phyloP scores from a whole-genome alignment of 2,888 invertebrate genomes.

The Heliconius aoede region DNA sequence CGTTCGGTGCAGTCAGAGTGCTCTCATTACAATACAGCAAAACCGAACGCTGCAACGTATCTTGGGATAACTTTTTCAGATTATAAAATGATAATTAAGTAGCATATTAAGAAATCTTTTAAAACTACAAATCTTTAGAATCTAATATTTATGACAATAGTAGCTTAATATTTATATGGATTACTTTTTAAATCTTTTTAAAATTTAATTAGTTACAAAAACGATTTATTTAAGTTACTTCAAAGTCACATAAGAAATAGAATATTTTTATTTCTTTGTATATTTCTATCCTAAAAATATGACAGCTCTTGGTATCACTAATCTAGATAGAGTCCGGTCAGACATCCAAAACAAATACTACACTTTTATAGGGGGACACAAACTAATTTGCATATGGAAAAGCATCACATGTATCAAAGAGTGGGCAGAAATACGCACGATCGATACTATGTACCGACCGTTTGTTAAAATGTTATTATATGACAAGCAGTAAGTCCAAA shows the following conservation, averaged over 20 bases:
- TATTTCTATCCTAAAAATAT: constrained; percentile 11
- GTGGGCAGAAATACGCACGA: constrained; percentile 54
- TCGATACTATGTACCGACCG: constrained; percentile 50
- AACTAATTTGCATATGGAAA: constrained; percentile 80
- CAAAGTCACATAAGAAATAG: not conserved
- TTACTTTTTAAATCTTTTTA: too few relatives aligned
- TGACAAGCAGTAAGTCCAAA: not conserved
- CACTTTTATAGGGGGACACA: constrained; percentile 73
- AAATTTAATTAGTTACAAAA: too few relatives aligned
- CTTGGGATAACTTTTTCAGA: too few relatives aligned
- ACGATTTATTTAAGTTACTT: not conserved
- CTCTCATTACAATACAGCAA: too few relatives aligned
- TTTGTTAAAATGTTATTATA: constrained; percentile 23
- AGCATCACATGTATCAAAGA: constrained; percentile 68
- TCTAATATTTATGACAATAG: too few relatives aligned
- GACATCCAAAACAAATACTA: constrained; percentile 76
- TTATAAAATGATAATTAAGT: too few relatives aligned
- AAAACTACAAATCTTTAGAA: too few relatives aligned
- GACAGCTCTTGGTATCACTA: not conserved
- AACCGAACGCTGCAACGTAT: too few relatives aligned
- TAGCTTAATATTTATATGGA: too few relatives aligned
- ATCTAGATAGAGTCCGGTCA: constrained; percentile 55
- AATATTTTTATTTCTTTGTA: not conserved
- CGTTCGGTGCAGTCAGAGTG: too few relatives aligned
- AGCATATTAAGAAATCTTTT: too few relatives aligned